Evolutionary conservation across 2,113 vertebrate genomes (phyloP), one percentile per base, ranked within the genome.

Genomic region (Aplodontia rufa): DNA sequence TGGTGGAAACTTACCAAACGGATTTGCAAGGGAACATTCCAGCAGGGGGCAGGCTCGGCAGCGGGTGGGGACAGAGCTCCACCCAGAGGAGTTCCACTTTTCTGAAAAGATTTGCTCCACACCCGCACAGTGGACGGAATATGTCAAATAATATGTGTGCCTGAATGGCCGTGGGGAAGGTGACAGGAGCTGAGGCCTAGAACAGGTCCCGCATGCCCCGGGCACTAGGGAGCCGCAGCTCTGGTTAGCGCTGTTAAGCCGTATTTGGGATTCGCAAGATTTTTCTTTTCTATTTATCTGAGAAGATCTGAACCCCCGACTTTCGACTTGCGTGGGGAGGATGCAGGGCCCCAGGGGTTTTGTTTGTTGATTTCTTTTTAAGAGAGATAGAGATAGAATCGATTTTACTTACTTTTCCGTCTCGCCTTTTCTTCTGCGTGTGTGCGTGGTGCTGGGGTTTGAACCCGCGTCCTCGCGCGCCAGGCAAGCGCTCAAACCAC

Each of bases 21-120:
- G 85, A 80, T 32, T 40, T 79, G 8, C 8, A 75, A n/a, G 5
- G 75, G 45, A 58, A 69, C 8, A 40, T 68, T 12, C 47, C 55
- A 69, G 78, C n/a, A 32, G 49, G 26, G 26, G 35, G 9, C 9
- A 0, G 7, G 24, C 0, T 0, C 55, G 42, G 8, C 11, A 20
- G n/a, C n/a, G 6, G 47, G 13, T 3, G 26, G 42, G 16, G n/a
- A n/a, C 1, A 22, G 45, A 24, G 32, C 26, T 32, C 40, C 51
- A 71, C 40, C 30, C 32, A 22, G 5, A 37, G 72, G 45, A 81
- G 10, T 1, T 16, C 14, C 45, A 32, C 42, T 55, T 79, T 37
- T 47, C 55, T 66, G 62, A 40, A 66, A 55, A 66, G 47, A 45
- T 12, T 30, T 11, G 58, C 24, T 10, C 11, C 49, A 53, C 49